A percentile compares a stretch with the other conserved stretches of the same genome.
Conservation (phyloP, 2,113 vertebrate species). For the Climacteris rufus region DNA sequence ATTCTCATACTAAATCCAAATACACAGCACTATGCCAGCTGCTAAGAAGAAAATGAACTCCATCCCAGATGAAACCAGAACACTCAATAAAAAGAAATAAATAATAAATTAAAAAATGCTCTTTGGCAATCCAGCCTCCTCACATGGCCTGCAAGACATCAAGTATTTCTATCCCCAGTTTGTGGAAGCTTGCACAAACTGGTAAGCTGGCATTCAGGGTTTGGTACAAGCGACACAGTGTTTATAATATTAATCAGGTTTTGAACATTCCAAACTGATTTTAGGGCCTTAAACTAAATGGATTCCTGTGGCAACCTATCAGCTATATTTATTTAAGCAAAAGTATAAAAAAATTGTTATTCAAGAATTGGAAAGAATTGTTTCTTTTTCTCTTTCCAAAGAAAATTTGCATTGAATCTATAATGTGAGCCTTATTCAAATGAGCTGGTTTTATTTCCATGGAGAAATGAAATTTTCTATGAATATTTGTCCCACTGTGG, state of each 20-base stretch:
- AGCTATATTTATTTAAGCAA: not conserved
- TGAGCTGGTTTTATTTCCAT: not conserved
- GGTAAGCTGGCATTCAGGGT: not conserved
- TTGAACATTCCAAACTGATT: not conserved
- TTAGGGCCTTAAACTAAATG: not conserved
- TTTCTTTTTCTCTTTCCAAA: not conserved
- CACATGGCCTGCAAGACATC: accelerated
- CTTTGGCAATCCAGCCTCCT: not conserved
- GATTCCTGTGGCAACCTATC: not conserved
- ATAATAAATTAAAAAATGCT: not conserved
- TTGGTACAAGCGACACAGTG: not conserved
- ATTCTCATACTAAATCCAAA: not conserved
- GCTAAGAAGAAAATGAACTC: not conserved
- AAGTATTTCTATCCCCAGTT: not conserved
- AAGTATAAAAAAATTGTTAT: not conserved
- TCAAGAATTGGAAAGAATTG: not conserved
- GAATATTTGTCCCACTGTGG: not conserved
- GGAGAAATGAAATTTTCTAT: not conserved
- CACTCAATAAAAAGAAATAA: not conserved
- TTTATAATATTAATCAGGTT: not conserved
- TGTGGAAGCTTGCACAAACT: not conserved
- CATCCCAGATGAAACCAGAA: not conserved
- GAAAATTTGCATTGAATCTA: not conserved
- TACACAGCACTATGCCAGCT: not conserved
- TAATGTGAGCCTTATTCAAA: not conserved